Conservation (phyloP, 2,797 vertebrate genomes). For the Cichlasoma orientale region DNA sequence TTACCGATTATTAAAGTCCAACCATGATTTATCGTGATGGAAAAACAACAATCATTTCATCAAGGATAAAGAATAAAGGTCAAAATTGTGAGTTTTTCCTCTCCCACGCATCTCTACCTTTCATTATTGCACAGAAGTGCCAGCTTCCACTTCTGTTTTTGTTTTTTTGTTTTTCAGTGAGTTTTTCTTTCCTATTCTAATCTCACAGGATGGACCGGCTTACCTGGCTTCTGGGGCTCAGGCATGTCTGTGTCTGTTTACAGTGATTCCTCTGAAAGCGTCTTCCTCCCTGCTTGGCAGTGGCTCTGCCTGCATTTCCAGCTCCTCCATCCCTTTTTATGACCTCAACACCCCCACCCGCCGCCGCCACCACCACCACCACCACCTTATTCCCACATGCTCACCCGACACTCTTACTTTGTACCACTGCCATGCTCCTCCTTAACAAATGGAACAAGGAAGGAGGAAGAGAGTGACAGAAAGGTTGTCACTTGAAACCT, state of each 20-base stretch:
- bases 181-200: not conserved
- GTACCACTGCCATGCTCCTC: slow-evolving; percentile 28
- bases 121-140: not conserved
- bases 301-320: slow-evolving; percentile 58
- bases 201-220: slow-evolving; percentile 37
- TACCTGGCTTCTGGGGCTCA: slow-evolving; percentile 81
- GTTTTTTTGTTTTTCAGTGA: not conserved
- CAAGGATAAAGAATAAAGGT: not conserved
- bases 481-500: slow-evolving; percentile 80
- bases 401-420: not conserved
- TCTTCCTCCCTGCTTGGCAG: slow-evolving; percentile 66
- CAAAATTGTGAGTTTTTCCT: not conserved
- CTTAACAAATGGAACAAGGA: slow-evolving; percentile 56
- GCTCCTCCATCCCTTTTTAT: slow-evolving; percentile 79
- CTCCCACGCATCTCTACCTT: not conserved
- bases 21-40: not conserved
- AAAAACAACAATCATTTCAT: not conserved
- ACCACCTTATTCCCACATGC: not conserved
- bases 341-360: slow-evolving; percentile 39
- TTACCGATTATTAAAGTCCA: not conserved
- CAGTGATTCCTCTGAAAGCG: slow-evolving; percentile 58
- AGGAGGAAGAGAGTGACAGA: slow-evolving; percentile 61
- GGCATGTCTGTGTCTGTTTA: slow-evolving; percentile 78
- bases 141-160: not conserved
- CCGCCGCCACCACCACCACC: not conserved